Percentiles rank a stretch among this genome's conserved stretches.
Conservation (phyloP, 2,888 invertebrate genomes). For the Cylloceria caligata region DNA sequence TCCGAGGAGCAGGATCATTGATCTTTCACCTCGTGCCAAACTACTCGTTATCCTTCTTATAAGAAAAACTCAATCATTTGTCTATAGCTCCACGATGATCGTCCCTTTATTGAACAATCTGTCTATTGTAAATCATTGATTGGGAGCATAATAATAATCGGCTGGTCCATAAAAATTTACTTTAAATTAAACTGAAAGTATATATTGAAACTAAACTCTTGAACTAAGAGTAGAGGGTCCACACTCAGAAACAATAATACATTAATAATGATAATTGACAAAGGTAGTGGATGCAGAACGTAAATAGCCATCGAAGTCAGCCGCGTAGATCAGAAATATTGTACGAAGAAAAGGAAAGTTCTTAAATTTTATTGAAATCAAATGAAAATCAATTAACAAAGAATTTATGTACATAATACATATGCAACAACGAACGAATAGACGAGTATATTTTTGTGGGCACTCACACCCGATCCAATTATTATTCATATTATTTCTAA, state of each 20-base stretch:
- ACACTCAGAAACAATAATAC: conserved; percentile 55
- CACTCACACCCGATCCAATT: conserved; percentile 46
- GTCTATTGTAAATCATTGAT: conserved; percentile 34
- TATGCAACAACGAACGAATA: conserved; percentile 56
- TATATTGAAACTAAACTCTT: conserved; percentile 39
- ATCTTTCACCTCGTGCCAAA: conserved; percentile 63
- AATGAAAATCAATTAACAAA: conserved; percentile 31
- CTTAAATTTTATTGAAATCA: not conserved
- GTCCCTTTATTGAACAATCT: conserved; percentile 24
- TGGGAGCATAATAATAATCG: conserved; percentile 41
- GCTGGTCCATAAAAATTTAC: conserved; percentile 55
- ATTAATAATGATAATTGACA: conserved; percentile 50
- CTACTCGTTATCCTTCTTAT: conserved; percentile 36
- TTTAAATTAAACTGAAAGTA: conserved; percentile 31
- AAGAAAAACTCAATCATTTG: conserved; percentile 15
- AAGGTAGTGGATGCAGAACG: conserved; percentile 28
- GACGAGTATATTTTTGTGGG: conserved; percentile 44
- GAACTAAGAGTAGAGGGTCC: conserved; percentile 53
- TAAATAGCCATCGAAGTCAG: conserved; percentile 12
- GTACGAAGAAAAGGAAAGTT: conserved; percentile 42
- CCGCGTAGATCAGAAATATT: conserved; percentile 43
- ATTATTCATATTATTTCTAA: conserved; percentile 5
- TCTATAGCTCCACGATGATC: conserved; percentile 26
- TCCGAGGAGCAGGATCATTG: conserved; percentile 48
- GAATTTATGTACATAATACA: conserved; percentile 56